Conservation (phyloP, 1,140 invertebrate genomes). For the Amyelois transitella region DNA sequence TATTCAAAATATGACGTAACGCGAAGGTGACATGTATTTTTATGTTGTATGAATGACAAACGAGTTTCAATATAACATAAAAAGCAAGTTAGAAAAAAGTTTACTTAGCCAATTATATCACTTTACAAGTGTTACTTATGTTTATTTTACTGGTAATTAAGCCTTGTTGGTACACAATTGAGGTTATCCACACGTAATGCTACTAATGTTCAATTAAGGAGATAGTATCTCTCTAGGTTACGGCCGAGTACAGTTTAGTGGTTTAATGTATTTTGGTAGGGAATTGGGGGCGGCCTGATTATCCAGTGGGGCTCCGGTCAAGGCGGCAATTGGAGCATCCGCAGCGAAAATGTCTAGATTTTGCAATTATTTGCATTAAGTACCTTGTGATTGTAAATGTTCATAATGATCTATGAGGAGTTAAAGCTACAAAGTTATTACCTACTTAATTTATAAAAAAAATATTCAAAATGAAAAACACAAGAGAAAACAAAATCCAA, state of each 20-base stretch:
- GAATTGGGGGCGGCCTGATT: not conserved
- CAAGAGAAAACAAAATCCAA: too few species aligned
- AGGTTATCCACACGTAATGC: constrained; percentile 22
- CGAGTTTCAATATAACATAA: too few species aligned
- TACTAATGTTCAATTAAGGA: constrained; percentile 37
- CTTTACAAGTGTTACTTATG: constrained; percentile 6
- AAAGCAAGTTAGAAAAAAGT: too few species aligned
- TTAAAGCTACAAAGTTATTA: too few species aligned
- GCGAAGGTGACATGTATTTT: too few species aligned
- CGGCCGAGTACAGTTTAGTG: constrained; percentile 27
- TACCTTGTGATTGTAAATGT: too few species aligned
- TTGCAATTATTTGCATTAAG: not conserved
- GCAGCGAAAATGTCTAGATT: not conserved
- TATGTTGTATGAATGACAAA: too few species aligned
- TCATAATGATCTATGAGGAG: too few species aligned
- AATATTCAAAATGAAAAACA: too few species aligned
- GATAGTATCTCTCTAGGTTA: constrained; percentile 60
- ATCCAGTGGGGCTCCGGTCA: not conserved
- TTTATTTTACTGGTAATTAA: constrained; percentile 17
- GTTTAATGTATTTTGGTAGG: constrained; percentile 11
- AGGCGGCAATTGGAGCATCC: not conserved
- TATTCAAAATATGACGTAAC: too few species aligned
- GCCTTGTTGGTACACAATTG: constrained; percentile 36
- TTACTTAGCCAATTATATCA: constrained; percentile 5
- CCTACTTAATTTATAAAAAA: too few species aligned